Evolutionary conservation across 2,797 vertebrate genomes (phyloP), one percentile per base, ranked within the genome.

Genomic region (Pteropus rufus): DNA sequence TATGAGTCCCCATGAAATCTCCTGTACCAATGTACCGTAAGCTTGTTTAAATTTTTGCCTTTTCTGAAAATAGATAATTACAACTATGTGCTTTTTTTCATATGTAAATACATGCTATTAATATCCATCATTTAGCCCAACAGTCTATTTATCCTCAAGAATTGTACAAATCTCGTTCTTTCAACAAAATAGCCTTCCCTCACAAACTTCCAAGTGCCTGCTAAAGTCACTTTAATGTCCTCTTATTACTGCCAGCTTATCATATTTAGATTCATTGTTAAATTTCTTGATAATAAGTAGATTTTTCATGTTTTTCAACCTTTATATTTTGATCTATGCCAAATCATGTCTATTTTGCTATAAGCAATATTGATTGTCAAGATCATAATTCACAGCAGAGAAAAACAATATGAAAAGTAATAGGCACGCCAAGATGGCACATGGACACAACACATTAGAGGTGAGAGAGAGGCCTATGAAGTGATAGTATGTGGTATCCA

Each of bases 41-140:
- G 10, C 29, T 75, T 94, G 73, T 70, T 85, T 76, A 96, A 69
- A 67, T 58, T 56, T 86, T 89, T 85, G 24, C 36, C 75, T 95
- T 85, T 93, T 83, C 36, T 87, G 16, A 90, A 96, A 92, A 84
- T 58, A 92, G 58, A 70, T 91, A 87, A 95, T 96, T 91, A 82
- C 41, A 84, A 46, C 12, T 65, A 23, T 77, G 26, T 91, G 56
- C 36, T 81, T 67, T n/a, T 94, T 88, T 85, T 93, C 52, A 39
- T 75, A 75, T 75, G 31, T 44, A 75, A 95, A 93, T 94, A 58
- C 49, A 64, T 34, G 23, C 64, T 86, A 31, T 85, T 90, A 90
- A 94, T 94, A 93, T 64, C 46, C 29, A 62, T 94, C 88, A 69
- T 72, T 26, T 84, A 29, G 94, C 36, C 11, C 23, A 54, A 79